Conservation (phyloP, 2,888 invertebrate species). For the Chrysina gloriosa region DNA sequence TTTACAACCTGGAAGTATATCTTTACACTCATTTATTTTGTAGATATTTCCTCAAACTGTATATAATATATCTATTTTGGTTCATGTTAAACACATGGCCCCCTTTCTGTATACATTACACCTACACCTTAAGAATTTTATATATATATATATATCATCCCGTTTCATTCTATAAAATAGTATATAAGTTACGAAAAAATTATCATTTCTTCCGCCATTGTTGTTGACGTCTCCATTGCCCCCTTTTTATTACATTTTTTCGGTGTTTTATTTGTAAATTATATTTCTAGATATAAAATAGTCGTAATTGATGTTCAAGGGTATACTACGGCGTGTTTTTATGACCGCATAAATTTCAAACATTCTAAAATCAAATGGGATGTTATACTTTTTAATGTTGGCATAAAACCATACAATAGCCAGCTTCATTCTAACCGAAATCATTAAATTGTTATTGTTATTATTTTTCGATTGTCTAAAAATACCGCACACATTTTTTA, state of each 20-base stretch:
- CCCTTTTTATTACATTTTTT: conserved; percentile 4
- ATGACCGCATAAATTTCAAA: conserved; percentile 33
- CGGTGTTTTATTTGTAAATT: conserved; percentile 33
- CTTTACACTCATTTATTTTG: conserved; percentile 59
- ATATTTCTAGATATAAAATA: conserved; percentile 30
- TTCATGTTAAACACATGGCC: conserved; percentile 62
- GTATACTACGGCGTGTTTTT: conserved; percentile 32
- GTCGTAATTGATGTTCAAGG: conserved; percentile 29
- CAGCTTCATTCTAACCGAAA: background rate
- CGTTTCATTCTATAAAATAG: conserved; percentile 24
- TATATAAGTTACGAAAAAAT: background rate
- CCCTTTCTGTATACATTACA: conserved; percentile 62
- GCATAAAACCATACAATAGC: conserved; percentile 5
- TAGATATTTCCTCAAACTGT: conserved; percentile 63
- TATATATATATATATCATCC: conserved; percentile 28
- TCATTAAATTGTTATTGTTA: conserved; percentile 2
- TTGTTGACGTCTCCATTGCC: conserved; percentile 5
- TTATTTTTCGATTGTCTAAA: background rate
- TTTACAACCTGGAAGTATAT: conserved; percentile 59
- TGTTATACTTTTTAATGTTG: conserved; percentile 16
- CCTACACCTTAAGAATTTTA: conserved; percentile 62
- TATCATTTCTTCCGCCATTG: background rate
- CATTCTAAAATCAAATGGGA: conserved; percentile 30
- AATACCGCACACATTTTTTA: too few species aligned
- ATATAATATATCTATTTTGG: conserved; percentile 64